phyloP scores from a whole-genome alignment of 2,113 vertebrate genomes.

The Rhadina sibilatrix region DNA sequence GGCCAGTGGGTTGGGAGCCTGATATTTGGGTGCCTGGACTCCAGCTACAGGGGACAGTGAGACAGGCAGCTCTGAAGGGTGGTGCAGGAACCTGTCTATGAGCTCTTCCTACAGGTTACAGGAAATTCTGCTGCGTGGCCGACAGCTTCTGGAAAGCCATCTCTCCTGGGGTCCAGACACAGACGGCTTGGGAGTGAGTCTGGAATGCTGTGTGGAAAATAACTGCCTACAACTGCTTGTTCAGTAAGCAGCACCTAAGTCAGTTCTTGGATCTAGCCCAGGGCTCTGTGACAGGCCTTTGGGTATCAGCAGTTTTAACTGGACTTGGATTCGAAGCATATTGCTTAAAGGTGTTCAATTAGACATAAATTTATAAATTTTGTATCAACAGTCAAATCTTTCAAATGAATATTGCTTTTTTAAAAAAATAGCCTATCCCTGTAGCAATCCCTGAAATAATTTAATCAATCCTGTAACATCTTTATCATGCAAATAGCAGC shows the following conservation, averaged over 20 bases:
- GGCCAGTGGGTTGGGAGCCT: conserved; percentile 20
- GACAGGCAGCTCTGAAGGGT: conserved; percentile 31
- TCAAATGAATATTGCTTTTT: conserved; percentile 65
- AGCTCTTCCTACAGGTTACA: conserved; percentile 59
- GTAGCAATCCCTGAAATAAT: conserved; percentile 67
- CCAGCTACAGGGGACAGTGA: conserved; percentile 39
- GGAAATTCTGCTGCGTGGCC: conserved; percentile 26
- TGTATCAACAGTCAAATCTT: conserved; percentile 53
- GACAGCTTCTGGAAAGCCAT: conserved; percentile 21
- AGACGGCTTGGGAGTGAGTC: conserved; percentile 1
- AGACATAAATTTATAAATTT: conserved; percentile 43
- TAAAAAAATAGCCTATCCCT: conserved; percentile 22
- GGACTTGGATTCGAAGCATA: not conserved
- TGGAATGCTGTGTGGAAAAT: conserved; percentile 3
- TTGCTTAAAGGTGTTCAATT: conserved; percentile 47
- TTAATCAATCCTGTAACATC: conserved; percentile 21
- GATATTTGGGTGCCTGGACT: conserved; percentile 32
- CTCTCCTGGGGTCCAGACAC: conserved; percentile 35
- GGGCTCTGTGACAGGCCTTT: conserved; percentile 41
- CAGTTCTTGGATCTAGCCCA: conserved; percentile 62
- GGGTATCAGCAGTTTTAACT: not conserved
- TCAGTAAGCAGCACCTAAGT: conserved; percentile 52
- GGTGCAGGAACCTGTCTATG: conserved; percentile 51
- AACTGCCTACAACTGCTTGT: conserved; percentile 33
- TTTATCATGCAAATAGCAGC: conserved; percentile 62